A percentile compares a stretch with the other conserved stretches of the same genome.
phyloP scores from a whole-genome alignment of 2,888 invertebrate species.

The Hypercompe scribonia region DNA sequence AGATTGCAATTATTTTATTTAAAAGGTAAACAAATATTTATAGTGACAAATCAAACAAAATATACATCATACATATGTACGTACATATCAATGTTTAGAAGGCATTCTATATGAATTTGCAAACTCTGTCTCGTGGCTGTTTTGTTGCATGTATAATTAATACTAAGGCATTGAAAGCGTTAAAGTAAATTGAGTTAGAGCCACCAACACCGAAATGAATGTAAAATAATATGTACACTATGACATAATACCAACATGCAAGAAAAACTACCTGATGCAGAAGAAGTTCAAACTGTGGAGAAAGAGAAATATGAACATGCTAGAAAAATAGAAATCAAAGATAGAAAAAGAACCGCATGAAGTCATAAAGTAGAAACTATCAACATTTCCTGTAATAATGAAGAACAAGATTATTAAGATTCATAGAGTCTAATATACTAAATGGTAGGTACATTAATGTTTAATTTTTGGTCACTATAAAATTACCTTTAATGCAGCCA shows the following conservation, averaged over 20 bases:
- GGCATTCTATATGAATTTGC: conserved; percentile 72
- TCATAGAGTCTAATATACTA: conserved; percentile 78
- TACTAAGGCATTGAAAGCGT: conserved; percentile 75
- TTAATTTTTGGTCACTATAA: conserved; percentile 48
- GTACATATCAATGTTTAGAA: conserved; percentile 59
- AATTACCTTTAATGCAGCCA: conserved; percentile 98
- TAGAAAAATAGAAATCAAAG: conserved; percentile 79
- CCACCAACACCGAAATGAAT: conserved; percentile 72
- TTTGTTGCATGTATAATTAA: conserved; percentile 76
- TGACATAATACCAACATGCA: conserved; percentile 72
- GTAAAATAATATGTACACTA: conserved; percentile 77
- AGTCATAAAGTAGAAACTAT: conserved; percentile 83
- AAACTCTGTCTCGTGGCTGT: conserved; percentile 85
- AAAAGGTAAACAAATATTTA: conserved; percentile 29
- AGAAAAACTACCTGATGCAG: conserved; percentile 81
- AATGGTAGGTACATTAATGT: conserved; percentile 64
- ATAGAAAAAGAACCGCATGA: conserved; percentile 79
- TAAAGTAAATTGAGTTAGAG: conserved; percentile 64
- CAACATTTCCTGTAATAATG: conserved; percentile 86
- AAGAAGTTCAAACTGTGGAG: conserved; percentile 82
- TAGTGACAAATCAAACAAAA: conserved; percentile 29
- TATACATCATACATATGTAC: conserved; percentile 55
- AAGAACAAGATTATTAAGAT: conserved; percentile 84
- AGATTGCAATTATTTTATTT: conserved; percentile 26
- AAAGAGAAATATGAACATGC: conserved; percentile 81